Conservation (phyloP, 2,888 invertebrate genomes). For the Campoplex capitator region DNA sequence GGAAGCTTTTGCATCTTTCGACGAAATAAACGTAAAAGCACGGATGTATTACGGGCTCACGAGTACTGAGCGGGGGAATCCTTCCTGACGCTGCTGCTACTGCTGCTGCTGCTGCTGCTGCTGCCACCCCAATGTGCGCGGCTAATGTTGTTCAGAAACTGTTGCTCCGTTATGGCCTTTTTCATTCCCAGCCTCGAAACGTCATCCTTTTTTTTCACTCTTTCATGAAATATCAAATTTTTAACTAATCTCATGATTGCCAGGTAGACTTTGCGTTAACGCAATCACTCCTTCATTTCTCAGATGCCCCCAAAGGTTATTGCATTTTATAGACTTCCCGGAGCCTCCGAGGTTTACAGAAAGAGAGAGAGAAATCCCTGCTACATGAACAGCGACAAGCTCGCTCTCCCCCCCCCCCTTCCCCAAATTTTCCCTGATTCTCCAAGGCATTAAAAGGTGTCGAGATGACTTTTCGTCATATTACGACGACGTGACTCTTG, state of each 20-base stretch:
- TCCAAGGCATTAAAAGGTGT: conserved; percentile 79
- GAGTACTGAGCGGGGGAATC: conserved; percentile 4
- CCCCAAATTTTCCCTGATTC: conserved; percentile 59
- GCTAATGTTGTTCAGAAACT: neutral
- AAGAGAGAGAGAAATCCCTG: conserved; percentile 41
- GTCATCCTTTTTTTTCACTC: neutral
- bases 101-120: neutral
- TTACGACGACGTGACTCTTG: conserved; percentile 74
- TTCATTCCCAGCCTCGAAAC: neutral
- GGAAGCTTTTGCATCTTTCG: conserved; percentile 76
- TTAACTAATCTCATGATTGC: neutral
- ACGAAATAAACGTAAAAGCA: conserved; percentile 77
- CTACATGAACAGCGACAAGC: conserved; percentile 52
- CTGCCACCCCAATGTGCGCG: neutral
- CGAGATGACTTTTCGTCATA: conserved; percentile 80
- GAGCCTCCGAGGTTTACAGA: conserved; percentile 10
- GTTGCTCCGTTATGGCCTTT: neutral
- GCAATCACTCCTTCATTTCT: conserved; percentile 68
- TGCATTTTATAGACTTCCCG: conserved; percentile 50
- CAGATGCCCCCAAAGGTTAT: conserved; percentile 37
- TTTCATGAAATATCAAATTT: neutral
- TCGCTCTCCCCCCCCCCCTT: neutral
- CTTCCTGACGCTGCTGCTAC: neutral
- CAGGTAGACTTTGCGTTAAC: neutral
- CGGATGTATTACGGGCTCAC: conserved; percentile 56